Evolutionary conservation across 2,888 invertebrate genomes (phyloP).

Genomic region (Chironomus riparius): DNA sequence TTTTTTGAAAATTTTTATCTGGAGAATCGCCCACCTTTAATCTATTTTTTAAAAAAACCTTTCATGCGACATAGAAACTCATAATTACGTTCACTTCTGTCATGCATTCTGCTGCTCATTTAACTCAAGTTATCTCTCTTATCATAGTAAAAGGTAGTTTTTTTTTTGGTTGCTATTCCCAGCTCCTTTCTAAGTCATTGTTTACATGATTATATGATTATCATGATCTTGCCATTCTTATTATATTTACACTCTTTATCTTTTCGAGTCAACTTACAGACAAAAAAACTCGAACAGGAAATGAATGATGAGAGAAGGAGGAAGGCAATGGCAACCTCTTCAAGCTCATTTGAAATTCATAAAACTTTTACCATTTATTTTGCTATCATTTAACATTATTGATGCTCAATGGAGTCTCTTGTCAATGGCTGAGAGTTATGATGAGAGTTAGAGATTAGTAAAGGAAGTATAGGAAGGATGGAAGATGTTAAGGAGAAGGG

Average conservation of each 20-base stretch:
- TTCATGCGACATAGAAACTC: too few species aligned
- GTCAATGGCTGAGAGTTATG: background rate
- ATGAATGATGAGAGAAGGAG: background rate
- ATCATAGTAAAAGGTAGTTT: background rate
- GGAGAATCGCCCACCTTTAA: too few species aligned
- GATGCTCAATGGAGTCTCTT: slow-evolving; percentile 17
- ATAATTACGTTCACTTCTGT: too few species aligned
- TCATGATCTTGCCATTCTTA: background rate
- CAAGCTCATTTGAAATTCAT: slow-evolving; percentile 25
- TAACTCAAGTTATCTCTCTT: background rate
- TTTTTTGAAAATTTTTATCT: too few species aligned
- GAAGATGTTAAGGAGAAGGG: background rate
- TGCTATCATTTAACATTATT: slow-evolving; percentile 22
- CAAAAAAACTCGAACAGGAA: background rate
- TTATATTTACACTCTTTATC: slow-evolving; percentile 19
- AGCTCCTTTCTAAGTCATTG: background rate
- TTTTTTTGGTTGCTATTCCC: background rate
- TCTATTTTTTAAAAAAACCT: too few species aligned
- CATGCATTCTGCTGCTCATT: background rate
- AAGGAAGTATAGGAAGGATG: background rate
- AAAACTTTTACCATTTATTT: slow-evolving; percentile 23
- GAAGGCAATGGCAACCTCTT: background rate
- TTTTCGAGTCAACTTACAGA: background rate
- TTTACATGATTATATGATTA: slow-evolving; percentile 11
- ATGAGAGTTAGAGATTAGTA: slow-evolving; percentile 16